These are phyloP conservation scores for Danionella dracula DNA, from an alignment of 2,797 vertebrate genomes.

Conservation along the genomic window DNA sequence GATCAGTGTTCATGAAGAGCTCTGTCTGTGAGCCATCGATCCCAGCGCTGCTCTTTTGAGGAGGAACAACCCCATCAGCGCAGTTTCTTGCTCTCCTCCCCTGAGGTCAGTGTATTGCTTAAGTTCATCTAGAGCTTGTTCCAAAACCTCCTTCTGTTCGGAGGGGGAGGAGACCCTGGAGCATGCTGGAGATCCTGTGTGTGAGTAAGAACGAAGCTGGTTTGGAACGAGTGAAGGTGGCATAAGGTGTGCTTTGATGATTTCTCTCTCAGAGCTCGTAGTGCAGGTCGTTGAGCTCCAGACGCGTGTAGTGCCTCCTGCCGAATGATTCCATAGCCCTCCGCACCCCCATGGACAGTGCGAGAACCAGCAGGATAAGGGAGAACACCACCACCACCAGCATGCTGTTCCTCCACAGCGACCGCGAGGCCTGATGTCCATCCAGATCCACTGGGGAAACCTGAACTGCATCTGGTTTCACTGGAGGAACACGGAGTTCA, in stretches of 20 bases:
- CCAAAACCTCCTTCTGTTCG: no score
- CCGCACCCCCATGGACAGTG: conserved; percentile 70
- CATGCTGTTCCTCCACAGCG: conserved; percentile 72
- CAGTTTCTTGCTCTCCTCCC: conserved; percentile 43
- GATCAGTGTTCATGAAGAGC: neutral
- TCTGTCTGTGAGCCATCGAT: conserved; percentile 7
- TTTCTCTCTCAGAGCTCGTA: conserved; percentile 78
- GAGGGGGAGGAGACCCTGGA: no score
- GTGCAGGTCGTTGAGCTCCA: conserved; percentile 93
- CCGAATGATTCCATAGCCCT: conserved; percentile 80
- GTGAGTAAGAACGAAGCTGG: neutral
- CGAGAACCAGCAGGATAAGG: conserved; percentile 71
- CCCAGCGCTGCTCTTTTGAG: conserved; percentile 29
- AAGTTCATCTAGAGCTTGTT: neutral
- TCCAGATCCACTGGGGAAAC: no score
- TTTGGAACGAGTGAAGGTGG: neutral
- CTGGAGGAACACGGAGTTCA: neutral
- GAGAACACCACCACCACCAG: conserved; percentile 77
- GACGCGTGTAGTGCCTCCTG: conserved; percentile 80
- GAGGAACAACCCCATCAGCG: neutral
- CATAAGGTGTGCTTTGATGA: no score
- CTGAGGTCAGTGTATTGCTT: conserved; percentile 73
- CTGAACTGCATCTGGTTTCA: neutral
- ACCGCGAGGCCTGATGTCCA: neutral
- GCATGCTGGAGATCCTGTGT: neutral